Base-by-base conservation (phyloP, 2,888 invertebrate genomes). In the Scelioninae gen. 1 region DNA sequence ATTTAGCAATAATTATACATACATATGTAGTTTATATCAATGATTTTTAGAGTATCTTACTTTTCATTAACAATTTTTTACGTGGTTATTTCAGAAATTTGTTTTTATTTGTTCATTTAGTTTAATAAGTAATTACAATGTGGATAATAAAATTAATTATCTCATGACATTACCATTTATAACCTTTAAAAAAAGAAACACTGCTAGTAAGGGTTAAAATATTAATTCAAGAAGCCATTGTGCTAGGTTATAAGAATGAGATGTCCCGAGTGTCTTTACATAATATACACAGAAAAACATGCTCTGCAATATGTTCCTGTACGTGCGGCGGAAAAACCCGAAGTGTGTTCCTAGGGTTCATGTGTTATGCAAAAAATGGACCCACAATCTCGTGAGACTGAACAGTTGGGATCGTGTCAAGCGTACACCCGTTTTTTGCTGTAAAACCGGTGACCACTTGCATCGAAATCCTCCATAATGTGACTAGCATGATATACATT, bases 401-500 rank as follows among this genome's bases (percentile, higher is more conserved):
- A 76, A 29, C 58, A 60, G 68, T 68, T 32, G 38, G 29, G 74
- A 65, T 75, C 34, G 65, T 56, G 65, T 75, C 65, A 62, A 62
- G 71, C 71, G 34, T 47, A 47, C 47, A 51, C 51, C 8, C 15
- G 23, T 23, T 65, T 65, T 63, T 75, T 65, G 34, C 40, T 45
- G 23, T 47, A 5, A 65, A 55, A 15, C 65, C 51, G 68, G 53
- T 76, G 78, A 65, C 68, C 65, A 63, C 63, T 62, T 43, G 43
- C 23, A 53, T 76, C 40, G 56, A 60, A 40, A 68, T 49, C 55
- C 60, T 16, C 63, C 77, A 66, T 81, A 79, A 79, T 76, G 55
- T 23, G 31, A 55, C 62, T 65, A 40, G 69, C 69, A 56, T 65
- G 16, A 71, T 71, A 72, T 80, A 62, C 80, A 66, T 72, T 80